Evolutionary conservation across 2,888 invertebrate genomes (phyloP).

Genomic region (Geophilus truncorum): DNA sequence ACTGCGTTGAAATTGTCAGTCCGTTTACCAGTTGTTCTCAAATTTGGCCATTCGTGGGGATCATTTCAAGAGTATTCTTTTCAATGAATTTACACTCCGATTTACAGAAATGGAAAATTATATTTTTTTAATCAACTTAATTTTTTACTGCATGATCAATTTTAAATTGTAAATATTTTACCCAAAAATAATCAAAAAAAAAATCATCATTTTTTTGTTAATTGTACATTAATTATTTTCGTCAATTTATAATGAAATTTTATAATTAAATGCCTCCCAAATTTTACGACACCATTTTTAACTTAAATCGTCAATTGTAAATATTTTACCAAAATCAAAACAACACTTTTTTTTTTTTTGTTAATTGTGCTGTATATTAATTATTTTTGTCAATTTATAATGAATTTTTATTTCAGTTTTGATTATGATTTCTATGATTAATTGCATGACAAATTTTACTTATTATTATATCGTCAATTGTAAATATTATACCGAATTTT

Average conservation of each 20-base stretch:
- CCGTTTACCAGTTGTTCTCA: constrained; percentile 82
- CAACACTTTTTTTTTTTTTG: no score
- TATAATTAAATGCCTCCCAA: no score
- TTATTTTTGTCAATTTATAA: no score
- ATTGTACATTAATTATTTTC: no score
- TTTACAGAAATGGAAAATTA: no score
- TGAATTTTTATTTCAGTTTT: no score
- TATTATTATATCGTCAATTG: background rate
- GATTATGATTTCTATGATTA: no score
- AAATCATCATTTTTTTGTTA: no score
- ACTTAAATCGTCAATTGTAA: background rate
- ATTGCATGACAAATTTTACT: no score
- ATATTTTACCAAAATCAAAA: background rate
- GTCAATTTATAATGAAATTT: no score
- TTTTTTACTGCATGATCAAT: background rate
- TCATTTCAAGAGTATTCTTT: background rate
- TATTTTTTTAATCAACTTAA: background rate
- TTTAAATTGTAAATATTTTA: background rate
- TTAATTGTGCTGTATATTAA: no score
- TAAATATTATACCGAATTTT: background rate
- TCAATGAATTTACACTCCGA: background rate
- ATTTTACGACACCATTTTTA: no score
- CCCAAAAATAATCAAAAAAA: background rate
- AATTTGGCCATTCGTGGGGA: constrained; percentile 74
- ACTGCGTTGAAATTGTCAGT: constrained; percentile 65